Evolutionary conservation across 2,113 vertebrate genomes (phyloP), one percentile per base, ranked within the genome.

Genomic region (Spea bombifrons): DNA sequence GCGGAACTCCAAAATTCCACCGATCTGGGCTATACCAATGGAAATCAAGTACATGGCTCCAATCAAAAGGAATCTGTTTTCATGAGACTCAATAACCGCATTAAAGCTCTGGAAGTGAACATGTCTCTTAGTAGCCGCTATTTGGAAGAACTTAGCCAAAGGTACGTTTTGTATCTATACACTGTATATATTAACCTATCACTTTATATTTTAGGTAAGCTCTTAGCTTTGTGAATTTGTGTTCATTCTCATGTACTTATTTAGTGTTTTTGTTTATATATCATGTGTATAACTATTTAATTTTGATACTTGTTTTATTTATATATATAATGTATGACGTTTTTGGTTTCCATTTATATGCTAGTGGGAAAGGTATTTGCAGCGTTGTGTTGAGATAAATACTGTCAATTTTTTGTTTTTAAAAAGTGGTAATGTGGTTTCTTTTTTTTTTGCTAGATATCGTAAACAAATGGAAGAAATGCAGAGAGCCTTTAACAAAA

Each of bases 401-500:
- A 30, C 30, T 30, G 30, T 30, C 30, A 30, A 30, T 30, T 30
- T 30, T 30, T 30, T 30, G 30, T 30, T 30, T 30, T 30, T 30
- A 30, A 30, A 30, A 30, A 30, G 30, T 30, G 30, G 30, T 53
- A 53, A 53, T 53, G 1, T 53, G 10, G 50, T 59, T 13, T 67
- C 13, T 64, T 5, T 52, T 64, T 5, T 52, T 68, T 15, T 67
- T 77, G 84, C 84, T 61, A 99, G 97, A 83, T 99, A 99, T 81
- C 94, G 97, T 73, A 99, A 99, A 86, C 97, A 99, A 90, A 99
- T 99, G 97, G 97, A 99, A 84, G 97, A 99, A 92, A 99, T 99
- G 97, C 97, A 99, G 85, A 94, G 93, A 84, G 97, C 97, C 30
- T 99, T 99, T 83, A 99, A 99, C 86, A 99, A 97, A 88, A 99